Base-by-base conservation (phyloP, 35 echinoderm and acorn worm genomes). In the Heliocidaris tuberculata region DNA sequence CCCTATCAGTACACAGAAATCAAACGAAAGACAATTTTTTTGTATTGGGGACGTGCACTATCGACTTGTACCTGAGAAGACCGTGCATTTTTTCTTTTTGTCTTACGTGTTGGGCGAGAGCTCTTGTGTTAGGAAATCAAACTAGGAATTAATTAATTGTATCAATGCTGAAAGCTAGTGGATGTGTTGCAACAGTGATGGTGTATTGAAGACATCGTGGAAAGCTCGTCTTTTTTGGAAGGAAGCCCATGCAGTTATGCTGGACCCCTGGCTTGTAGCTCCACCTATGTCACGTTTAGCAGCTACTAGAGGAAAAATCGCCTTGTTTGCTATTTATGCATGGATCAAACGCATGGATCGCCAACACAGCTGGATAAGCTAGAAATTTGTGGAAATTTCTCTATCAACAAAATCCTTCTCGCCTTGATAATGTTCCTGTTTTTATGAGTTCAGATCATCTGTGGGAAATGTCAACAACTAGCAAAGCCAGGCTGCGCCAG, bases 1-100 rank as follows among this genome's bases (percentile, higher is more conserved):
- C 91, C 91, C 91, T 93, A 93, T 93, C 91, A 93, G 91, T 93
- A 93, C 91, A 93, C 91, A 93, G 91, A 93, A 93, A 93, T 93
- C 48, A 93, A 89, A 89, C 47, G 87, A 89, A 89, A 89, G 87
- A 89, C 87, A 93, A 93, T 93, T 93, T 93, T 93, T 93, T 93
- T 93, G 91, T 93, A 93, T 93, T 93, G 91, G 91, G 91, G 91
- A 93, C 91, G 91, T 59, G 91, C 91, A 93, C 91, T 52, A 59
- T 93, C 91, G 87, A 93, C 31, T 93, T 93, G 91, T 93, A 93
- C 87, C 87, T 93, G 91, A 52, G 91, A 49, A 93, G 91, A 93
- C 91, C n/a, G 91, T 93, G 91, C 91, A 89, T 89, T 47, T 89
- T 89, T 89, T 89, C 47, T 89, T 89, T 89, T 89, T 89, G 87